Evolutionary conservation across 2,888 invertebrate species (phyloP).

Genomic region (Cyaniris semiargus): DNA sequence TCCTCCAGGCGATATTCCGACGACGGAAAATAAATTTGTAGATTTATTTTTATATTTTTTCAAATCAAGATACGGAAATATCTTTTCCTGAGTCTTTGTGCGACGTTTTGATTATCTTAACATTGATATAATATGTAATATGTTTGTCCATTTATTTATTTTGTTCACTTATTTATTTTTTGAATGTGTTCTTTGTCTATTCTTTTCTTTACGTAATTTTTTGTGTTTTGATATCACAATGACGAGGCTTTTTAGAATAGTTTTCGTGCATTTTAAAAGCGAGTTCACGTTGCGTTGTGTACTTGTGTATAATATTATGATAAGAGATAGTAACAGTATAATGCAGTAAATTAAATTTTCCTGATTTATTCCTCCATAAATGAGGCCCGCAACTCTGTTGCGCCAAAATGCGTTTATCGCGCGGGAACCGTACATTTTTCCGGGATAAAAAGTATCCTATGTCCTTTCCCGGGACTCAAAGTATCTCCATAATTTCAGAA

Average conservation of each 20-base stretch:
- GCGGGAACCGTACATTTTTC: too few species aligned
- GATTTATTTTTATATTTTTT: slow-evolving; percentile 4
- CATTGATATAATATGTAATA: neutral
- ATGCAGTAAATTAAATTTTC: too few species aligned
- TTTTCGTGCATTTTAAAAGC: slow-evolving; percentile 17
- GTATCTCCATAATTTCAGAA: too few species aligned
- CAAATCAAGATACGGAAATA: neutral
- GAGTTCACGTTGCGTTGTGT: neutral
- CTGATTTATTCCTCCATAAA: too few species aligned
- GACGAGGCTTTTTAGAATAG: neutral
- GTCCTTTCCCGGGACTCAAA: too few species aligned
- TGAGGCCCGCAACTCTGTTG: too few species aligned
- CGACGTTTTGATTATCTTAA: neutral
- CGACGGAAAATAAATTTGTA: neutral
- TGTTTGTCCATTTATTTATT: neutral
- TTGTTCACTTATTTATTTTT: neutral
- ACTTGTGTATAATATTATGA: too few species aligned
- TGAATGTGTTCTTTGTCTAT: neutral
- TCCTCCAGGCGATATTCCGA: neutral
- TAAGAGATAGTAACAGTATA: neutral
- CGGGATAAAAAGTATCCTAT: too few species aligned
- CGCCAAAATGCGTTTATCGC: too few species aligned
- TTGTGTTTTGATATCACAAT: too few species aligned
- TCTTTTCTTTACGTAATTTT: neutral
- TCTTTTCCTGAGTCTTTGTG: neutral